Evolutionary conservation across 2,888 invertebrate species (phyloP), one percentile per base, ranked within the genome.

Genomic region (Meganola albula): DNA sequence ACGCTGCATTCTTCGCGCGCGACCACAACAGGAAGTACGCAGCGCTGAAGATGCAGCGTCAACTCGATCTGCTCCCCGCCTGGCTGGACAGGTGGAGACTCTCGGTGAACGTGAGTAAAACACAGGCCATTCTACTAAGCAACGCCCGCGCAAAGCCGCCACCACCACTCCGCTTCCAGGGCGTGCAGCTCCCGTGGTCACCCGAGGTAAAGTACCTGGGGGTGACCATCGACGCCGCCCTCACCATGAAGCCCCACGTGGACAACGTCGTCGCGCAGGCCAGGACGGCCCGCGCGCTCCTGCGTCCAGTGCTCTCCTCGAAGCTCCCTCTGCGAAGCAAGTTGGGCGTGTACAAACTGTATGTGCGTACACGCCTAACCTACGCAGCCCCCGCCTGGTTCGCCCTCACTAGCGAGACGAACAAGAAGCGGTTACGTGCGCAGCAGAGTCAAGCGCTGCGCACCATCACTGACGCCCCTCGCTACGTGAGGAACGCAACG

Each of bases 281-380:
- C n/a, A n/a, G n/a, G n/a, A n/a, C n/a, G n/a, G n/a, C n/a, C n/a
- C n/a, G n/a, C n/a, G n/a, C n/a, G n/a, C n/a, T n/a, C n/a, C n/a
- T n/a, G n/a, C n/a, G n/a, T n/a, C n/a, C n/a, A n/a, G n/a, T n/a
- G n/a, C 27, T 54, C 0, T 1, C 4, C 0, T 50, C 48, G 2
- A 27, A 12, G 0, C 40, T 56, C 4, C 47, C 57, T 0, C 35
- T 51, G 1, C 9, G 36, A 0, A 30, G 38, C 1, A 58, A 56
- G 14, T 8, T 50, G 4, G 24, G 18, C 0, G 8, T 57, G 1
- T 53, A 47, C 28, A 53, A 52, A 5, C 37, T 26, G 0, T 53
- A 53, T 12, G 7, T 53, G 8, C 14, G 55, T 0, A 33, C 48
- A 1, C n/a, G n/a, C n/a, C n/a, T n/a, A n/a, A n/a, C n/a, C n/a